phyloP scores from a whole-genome alignment of 1,140 invertebrate species.

The Stenopsyche tienmushanensis region DNA sequence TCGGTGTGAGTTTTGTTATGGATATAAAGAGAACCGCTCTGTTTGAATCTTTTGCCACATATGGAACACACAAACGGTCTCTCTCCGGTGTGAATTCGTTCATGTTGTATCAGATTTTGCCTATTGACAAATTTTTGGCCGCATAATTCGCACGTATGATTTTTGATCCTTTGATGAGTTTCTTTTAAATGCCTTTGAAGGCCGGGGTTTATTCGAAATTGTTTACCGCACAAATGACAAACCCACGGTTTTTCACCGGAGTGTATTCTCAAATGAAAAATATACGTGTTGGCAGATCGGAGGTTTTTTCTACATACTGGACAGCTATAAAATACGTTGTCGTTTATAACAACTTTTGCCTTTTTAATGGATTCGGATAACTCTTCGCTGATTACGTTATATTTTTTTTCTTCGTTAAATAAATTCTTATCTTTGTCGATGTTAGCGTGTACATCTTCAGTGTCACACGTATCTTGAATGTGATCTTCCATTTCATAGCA shows the following conservation, averaged over 20 bases:
- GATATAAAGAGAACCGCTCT: slow-evolving; percentile 51
- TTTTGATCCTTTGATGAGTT: slow-evolving; percentile 63
- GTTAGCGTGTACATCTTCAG: neutral
- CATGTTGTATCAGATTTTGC: slow-evolving; percentile 57
- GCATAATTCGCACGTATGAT: slow-evolving; percentile 56
- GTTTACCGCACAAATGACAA: slow-evolving; percentile 73
- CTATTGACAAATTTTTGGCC: slow-evolving; percentile 59
- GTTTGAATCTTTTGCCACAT: slow-evolving; percentile 55
- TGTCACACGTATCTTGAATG: neutral
- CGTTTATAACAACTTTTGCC: slow-evolving; percentile 19
- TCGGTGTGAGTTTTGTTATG: slow-evolving; percentile 57
- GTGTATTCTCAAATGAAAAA: slow-evolving; percentile 65
- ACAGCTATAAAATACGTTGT: slow-evolving; percentile 54
- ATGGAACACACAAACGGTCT: slow-evolving; percentile 60
- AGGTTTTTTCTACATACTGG: slow-evolving; percentile 61
- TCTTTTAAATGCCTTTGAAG: slow-evolving; percentile 62
- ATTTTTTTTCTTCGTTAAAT: neutral
- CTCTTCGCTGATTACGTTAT: neutral
- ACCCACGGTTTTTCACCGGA: slow-evolving; percentile 72
- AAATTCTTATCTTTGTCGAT: neutral
- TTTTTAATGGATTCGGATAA: slow-evolving; percentile 9
- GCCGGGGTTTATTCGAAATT: slow-evolving; percentile 66
- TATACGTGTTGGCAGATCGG: slow-evolving; percentile 61
- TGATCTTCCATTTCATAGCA: neutral
- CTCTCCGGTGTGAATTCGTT: slow-evolving; percentile 69